Evolutionary conservation across 2,888 invertebrate genomes (phyloP), one percentile per base, ranked within the genome.

Genomic region (Heliconius charithonia): DNA sequence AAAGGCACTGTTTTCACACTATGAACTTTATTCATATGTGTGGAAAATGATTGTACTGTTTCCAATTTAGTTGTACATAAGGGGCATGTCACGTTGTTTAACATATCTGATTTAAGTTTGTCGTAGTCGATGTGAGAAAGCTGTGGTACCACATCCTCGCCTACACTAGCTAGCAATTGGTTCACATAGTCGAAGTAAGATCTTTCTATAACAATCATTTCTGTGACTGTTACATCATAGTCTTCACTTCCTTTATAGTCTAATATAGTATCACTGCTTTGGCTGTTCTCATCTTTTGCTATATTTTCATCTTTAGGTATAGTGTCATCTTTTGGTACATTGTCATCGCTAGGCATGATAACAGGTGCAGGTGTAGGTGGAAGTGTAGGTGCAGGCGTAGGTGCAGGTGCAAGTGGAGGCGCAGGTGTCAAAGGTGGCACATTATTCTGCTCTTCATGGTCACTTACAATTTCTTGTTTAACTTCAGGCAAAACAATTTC

Each of bases 211-310:
- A 93, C 81, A n/a, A 95, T 87, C 25, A 95, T 82, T 83, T 95
- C 95, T 62, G 91, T 89, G 41, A 90, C 84, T 27, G 95, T 94
- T 2, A 94, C 88, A 86, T 95, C 95, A 85, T 93, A 94, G 78
- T 95, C 95, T 83, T 92, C 90, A 75, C 91, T 89, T 0, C 95
- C 95, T 82, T 87, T 87, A 80, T 94, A 95, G 25, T 84, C 83
- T 80, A 87, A 88, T 41, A 84, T 80, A 25, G 2, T 25, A 37
- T 82, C 74, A 84, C 80, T 81, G n/a, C 77, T 83, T 78, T 82
- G 72, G 72, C 72, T 81, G 25, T 76, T 80, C 63, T 79, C 83
- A 62, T 78, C 79, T 63, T 62, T 74, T 6, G 29, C 71, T 56
- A 72, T 56, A 29, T 32, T 72, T 29, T 56, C 71, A 41, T 69